Percentiles rank a stretch among this genome's conserved stretches.
These are phyloP conservation scores for Callorhinus ursinus DNA, from an alignment of 2,113 vertebrate species.

Conservation along the genomic window DNA sequence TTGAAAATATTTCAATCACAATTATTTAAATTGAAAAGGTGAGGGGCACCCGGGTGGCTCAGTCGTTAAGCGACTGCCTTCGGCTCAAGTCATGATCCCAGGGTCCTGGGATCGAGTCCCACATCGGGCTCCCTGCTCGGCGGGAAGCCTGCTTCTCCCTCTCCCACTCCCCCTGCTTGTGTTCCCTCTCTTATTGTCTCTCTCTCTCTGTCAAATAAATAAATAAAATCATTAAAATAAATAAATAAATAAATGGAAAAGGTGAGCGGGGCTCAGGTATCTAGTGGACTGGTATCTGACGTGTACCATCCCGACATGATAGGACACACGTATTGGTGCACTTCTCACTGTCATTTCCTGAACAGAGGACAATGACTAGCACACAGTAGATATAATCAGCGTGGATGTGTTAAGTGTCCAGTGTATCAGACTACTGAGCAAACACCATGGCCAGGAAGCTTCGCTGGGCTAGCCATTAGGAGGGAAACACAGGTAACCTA, in stretches of 20 bases:
- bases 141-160: too few relatives aligned
- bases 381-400: background rate
- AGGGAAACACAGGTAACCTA: background rate
- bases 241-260: background rate
- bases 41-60: too few relatives aligned
- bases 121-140: too few relatives aligned
- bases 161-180: too few relatives aligned
- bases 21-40: background rate
- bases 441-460: background rate
- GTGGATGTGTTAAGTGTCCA: background rate
- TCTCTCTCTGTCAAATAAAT: too few relatives aligned
- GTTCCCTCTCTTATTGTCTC: too few relatives aligned
- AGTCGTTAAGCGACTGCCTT: too few relatives aligned
- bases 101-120: too few relatives aligned
- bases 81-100: too few relatives aligned
- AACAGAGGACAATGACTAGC: background rate
- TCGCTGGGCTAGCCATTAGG: background rate
- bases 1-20: background rate
- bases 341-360: background rate
- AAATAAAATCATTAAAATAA: too few relatives aligned
- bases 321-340: accelerated
- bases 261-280: background rate
- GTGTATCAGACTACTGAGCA: background rate
- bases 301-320: background rate
- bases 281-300: background rate